Evolutionary conservation across 2,797 vertebrate species (phyloP).

Genomic region (Centroberyx gerrardi): DNA sequence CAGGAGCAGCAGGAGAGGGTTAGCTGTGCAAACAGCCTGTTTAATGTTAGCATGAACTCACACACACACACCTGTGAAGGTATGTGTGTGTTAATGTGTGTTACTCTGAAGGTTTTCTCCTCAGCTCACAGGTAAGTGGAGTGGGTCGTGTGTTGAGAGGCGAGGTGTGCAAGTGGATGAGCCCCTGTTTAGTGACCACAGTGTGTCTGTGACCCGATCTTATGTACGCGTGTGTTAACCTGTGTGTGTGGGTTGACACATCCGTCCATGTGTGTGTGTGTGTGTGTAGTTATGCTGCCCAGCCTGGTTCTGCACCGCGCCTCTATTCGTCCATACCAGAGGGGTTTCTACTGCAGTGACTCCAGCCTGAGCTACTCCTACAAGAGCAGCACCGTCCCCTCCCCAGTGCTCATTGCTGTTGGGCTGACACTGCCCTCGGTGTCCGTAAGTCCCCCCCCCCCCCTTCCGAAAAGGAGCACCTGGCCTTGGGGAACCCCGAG

Average conservation of each 20-base stretch:
- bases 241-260: constrained; percentile 32
- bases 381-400: constrained; percentile 83
- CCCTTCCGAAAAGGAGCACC: constrained; percentile 34
- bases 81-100: constrained; percentile 33
- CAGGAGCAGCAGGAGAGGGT: constrained; percentile 51
- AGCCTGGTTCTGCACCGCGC: constrained; percentile 84
- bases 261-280: constrained; percentile 49
- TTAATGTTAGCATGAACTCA: constrained; percentile 32
- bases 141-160: neutral
- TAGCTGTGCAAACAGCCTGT: constrained; percentile 50
- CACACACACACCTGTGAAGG: constrained; percentile 49
- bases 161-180: too few relatives aligned
- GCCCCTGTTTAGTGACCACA: neutral
- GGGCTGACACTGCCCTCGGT: constrained; percentile 84
- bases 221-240: neutral
- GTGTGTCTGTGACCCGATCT: constrained; percentile 15
- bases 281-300: constrained; percentile 85
- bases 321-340: constrained; percentile 82
- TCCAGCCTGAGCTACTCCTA: constrained; percentile 77
- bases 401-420: constrained; percentile 84
- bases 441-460: constrained; percentile 85
- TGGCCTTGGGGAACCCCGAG: constrained; percentile 32
- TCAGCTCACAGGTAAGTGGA: constrained; percentile 74
- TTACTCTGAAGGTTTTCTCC: constrained; percentile 40
- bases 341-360: constrained; percentile 85